These are phyloP conservation scores for Peromyscus attwateri DNA, from an alignment of 2,797 vertebrate genomes.

Conservation along the genomic window DNA sequence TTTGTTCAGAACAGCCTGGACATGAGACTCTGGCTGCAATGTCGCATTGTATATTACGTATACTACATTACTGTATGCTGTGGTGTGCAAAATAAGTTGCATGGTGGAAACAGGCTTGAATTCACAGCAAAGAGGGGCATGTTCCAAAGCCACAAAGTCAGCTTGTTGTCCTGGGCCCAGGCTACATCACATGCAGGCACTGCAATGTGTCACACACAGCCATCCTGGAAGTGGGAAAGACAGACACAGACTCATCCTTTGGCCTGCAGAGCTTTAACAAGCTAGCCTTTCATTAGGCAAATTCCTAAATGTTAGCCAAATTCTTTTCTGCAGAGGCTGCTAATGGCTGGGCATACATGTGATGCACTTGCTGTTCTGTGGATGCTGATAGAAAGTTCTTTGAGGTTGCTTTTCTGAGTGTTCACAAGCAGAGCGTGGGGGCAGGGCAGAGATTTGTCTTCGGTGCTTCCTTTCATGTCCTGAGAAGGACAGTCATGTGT, in stretches of 20 bases:
- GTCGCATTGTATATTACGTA: background rate
- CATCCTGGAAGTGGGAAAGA: constrained; percentile 88
- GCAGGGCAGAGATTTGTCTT: constrained; percentile 79
- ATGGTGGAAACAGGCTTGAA: background rate
- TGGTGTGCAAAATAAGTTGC: constrained; percentile 1
- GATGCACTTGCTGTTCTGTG: constrained; percentile 87
- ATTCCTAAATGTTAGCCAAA: constrained; percentile 92
- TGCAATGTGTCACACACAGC: constrained; percentile 87
- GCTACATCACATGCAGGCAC: constrained; percentile 85
- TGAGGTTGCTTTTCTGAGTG: constrained; percentile 84
- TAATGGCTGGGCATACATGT: constrained; percentile 88
- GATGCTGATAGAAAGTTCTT: constrained; percentile 86
- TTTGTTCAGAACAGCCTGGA: background rate
- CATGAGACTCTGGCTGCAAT: background rate
- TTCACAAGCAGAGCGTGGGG: constrained; percentile 84
- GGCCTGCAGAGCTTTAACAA: constrained; percentile 86
- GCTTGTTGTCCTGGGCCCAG: constrained; percentile 79
- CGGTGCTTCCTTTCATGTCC: constrained; percentile 89
- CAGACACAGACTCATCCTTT: constrained; percentile 84
- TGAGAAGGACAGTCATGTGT: constrained; percentile 89
- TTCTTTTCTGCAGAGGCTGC: constrained; percentile 84
- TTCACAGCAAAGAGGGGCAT: background rate
- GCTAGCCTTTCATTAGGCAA: constrained; percentile 89
- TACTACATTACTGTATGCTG: background rate
- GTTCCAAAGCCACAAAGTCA: constrained; percentile 70